These are phyloP conservation scores for Ispidina lecontei DNA, from an alignment of 2,797 vertebrate species.

Conservation along the genomic window DNA sequence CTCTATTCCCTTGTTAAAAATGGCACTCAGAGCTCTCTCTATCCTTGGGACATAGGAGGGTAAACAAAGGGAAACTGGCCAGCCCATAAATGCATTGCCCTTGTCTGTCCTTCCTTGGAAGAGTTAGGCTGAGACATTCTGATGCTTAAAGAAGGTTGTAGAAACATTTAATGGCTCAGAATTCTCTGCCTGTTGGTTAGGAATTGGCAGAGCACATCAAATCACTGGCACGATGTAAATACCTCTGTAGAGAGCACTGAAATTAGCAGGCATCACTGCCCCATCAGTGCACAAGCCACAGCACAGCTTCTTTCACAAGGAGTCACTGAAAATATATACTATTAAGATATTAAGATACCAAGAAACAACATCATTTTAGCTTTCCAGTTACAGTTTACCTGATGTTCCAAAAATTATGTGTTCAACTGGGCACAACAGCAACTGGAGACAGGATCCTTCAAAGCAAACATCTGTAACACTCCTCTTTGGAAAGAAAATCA, in stretches of 20 bases:
- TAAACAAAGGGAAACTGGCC: constrained; percentile 23
- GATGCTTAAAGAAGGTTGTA: background rate
- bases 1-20: background rate
- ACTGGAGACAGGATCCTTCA: background rate
- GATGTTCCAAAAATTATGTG: background rate
- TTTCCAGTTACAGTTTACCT: background rate
- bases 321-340: background rate
- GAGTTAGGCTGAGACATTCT: constrained; percentile 6
- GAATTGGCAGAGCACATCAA: background rate
- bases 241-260: background rate
- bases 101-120: constrained; percentile 33
- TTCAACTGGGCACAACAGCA: background rate
- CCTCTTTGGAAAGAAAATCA: background rate
- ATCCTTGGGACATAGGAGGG: background rate
- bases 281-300: background rate
- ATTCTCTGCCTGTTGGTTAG: constrained; percentile 5
- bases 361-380: background rate
- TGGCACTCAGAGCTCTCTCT: background rate
- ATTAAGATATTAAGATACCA: background rate
- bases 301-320: background rate
- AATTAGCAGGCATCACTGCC: background rate
- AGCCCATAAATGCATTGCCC: background rate
- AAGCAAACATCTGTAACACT: background rate
- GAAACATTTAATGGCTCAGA: constrained; percentile 43
- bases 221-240: background rate